phyloP scores from a whole-genome alignment of 1,140 invertebrate species.

The Zaprionus nigranus region DNA sequence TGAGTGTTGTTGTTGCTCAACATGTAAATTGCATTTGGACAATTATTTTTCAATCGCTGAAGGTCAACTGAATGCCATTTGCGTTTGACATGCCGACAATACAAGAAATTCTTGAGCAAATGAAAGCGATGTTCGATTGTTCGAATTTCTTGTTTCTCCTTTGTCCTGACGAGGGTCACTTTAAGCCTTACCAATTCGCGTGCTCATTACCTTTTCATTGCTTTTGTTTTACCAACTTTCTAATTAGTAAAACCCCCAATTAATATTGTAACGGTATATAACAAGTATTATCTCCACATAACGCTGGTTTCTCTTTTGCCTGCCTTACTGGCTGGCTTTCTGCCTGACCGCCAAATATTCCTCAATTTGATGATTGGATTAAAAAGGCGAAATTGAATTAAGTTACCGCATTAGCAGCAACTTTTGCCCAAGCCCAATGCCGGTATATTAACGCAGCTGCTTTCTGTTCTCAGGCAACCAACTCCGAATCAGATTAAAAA shows the following conservation, averaged over 20 bases:
- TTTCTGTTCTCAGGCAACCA: background rate
- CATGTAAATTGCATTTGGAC: background rate
- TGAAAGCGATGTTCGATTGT: background rate
- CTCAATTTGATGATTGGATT: constrained; percentile 79
- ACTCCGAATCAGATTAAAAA: constrained; percentile 33
- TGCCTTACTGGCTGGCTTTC: constrained; percentile 7
- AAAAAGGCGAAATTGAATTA: constrained; percentile 74
- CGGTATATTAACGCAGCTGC: constrained; percentile 18
- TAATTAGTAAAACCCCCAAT: constrained; percentile 78
- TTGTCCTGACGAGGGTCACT: constrained; percentile 18
- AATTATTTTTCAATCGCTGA: constrained; percentile 1
- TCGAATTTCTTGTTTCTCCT: background rate
- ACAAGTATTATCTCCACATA: constrained; percentile 56
- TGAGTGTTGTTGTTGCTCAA: background rate
- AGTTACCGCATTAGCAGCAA: constrained; percentile 69
- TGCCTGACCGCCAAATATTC: constrained; percentile 61
- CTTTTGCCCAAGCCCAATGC: constrained; percentile 5
- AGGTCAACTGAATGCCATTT: background rate
- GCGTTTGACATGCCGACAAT: background rate
- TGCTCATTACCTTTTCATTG: constrained; percentile 39
- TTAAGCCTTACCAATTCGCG: constrained; percentile 1
- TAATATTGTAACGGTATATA: constrained; percentile 68
- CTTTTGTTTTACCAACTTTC: constrained; percentile 59
- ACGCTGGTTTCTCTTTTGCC: constrained; percentile 19
- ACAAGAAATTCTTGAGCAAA: background rate